phyloP scores from a whole-genome alignment of 2,797 vertebrate genomes.

The Gorsachius magnificus region DNA sequence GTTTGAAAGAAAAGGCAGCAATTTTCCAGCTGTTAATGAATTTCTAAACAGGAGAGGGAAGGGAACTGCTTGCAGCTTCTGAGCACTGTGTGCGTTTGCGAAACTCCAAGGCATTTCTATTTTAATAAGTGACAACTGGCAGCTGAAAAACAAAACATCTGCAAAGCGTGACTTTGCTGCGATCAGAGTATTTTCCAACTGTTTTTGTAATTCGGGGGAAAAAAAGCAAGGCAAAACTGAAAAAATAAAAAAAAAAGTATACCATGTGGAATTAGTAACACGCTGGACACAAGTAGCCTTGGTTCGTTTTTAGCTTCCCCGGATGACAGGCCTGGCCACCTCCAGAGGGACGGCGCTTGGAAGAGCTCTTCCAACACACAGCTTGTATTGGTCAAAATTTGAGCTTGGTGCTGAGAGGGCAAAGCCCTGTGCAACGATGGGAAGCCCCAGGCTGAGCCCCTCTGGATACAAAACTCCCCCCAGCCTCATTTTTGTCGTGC shows the following conservation, averaged over 20 bases:
- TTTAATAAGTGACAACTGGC: not conserved
- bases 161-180: not conserved
- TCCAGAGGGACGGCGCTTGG: not conserved
- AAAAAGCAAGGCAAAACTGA: not conserved
- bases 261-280: not conserved
- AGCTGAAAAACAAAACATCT: not conserved
- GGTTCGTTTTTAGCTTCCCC: not conserved
- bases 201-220: not conserved
- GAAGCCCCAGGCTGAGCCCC: not conserved
- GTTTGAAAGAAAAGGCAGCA: not conserved
- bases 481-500: not conserved
- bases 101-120: not conserved
- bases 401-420: not conserved
- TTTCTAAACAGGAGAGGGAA: not conserved
- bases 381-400: not conserved
- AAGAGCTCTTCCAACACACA: not conserved
- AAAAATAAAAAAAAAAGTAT: not conserved
- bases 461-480: not conserved
- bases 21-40: not conserved
- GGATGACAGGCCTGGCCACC: rapidly evolving
- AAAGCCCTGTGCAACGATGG: not conserved
- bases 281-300: not conserved
- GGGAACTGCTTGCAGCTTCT: not conserved
- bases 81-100: rapidly evolving
- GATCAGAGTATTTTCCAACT: not conserved